Conservation (phyloP, 2,888 invertebrate genomes). For the Lochmaea capreae region DNA sequence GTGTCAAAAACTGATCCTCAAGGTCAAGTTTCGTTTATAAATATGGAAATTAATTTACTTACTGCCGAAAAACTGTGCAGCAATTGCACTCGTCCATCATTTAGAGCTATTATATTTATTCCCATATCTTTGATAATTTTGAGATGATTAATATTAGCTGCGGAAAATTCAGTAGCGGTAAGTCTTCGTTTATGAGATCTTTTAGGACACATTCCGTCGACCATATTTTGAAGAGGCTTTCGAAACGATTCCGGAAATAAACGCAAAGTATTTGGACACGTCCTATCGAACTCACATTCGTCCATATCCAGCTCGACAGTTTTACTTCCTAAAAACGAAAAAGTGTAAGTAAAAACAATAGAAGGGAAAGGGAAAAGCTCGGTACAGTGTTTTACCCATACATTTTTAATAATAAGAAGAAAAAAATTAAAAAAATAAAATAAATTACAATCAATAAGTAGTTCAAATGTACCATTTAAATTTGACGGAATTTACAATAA, state of each 20-base stretch:
- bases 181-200: constrained; percentile 72
- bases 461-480: neutral
- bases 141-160: constrained; percentile 86
- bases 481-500: neutral
- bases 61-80: constrained; percentile 90
- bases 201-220: constrained; percentile 83
- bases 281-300: constrained; percentile 71
- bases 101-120: constrained; percentile 87
- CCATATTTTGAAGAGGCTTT: constrained; percentile 85
- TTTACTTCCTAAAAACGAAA: constrained; percentile 40
- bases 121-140: constrained; percentile 93
- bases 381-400: too few species aligned
- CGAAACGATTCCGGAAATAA: constrained; percentile 87
- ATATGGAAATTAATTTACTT: constrained; percentile 59
- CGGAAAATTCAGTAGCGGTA: constrained; percentile 78
- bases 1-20: too few species aligned
- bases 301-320: constrained; percentile 66
- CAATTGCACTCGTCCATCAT: constrained; percentile 92
- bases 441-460: neutral
- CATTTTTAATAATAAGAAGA: too few species aligned
- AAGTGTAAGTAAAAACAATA: neutral
- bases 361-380: too few species aligned
- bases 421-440: too few species aligned
- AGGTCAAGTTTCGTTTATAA: too few species aligned
- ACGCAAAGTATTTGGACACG: constrained; percentile 88